These are phyloP conservation scores for Monarcha castaneiventris DNA, from an alignment of 2,113 vertebrate genomes.

Conservation along the genomic window DNA sequence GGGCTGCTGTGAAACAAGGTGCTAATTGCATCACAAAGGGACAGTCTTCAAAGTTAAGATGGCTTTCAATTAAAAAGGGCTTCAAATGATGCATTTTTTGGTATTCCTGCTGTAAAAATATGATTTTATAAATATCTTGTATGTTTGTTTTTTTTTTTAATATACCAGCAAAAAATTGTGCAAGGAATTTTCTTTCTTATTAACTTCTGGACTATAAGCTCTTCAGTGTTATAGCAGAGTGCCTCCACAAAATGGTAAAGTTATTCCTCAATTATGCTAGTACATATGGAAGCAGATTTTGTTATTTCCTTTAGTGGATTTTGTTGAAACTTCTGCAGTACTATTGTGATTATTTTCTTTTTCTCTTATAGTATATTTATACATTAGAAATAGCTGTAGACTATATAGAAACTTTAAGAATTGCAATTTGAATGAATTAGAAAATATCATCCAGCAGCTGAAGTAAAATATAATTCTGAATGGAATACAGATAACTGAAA, in stretches of 20 bases:
- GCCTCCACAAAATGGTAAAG: neutral
- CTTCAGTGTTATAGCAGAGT: neutral
- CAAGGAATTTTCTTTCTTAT: neutral
- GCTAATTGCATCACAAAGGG: neutral
- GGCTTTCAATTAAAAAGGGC: neutral
- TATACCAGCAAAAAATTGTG: neutral
- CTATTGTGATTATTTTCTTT: neutral
- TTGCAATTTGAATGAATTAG: neutral
- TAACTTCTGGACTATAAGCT: neutral
- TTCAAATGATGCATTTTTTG: neutral
- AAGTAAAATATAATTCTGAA: neutral
- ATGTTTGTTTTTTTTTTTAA: neutral
- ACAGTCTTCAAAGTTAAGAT: neutral
- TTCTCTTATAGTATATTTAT: neutral
- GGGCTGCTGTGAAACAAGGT: neutral
- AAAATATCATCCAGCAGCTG: neutral
- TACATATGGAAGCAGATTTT: neutral
- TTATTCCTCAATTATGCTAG: neutral
- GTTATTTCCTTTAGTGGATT: neutral
- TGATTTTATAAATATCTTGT: neutral
- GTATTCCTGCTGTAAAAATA: neutral
- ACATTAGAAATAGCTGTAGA: neutral
- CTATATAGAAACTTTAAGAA: neutral
- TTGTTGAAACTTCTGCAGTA: neutral
- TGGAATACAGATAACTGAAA: neutral